phyloP scores from a whole-genome alignment of 2,113 vertebrate species.

The Pagrus major region DNA sequence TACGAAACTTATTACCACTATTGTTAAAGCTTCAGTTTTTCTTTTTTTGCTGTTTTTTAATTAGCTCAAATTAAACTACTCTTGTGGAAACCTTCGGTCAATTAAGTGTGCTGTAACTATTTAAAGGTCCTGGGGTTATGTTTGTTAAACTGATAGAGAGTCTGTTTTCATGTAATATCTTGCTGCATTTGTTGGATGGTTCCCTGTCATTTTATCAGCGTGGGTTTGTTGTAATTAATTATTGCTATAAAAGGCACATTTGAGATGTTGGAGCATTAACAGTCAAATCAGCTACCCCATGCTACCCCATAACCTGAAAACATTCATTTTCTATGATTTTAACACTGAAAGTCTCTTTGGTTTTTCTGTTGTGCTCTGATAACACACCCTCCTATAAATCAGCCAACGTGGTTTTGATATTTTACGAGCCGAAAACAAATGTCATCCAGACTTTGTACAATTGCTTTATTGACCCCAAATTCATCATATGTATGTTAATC shows the following conservation, averaged over 20 bases:
- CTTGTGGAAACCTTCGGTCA: constrained; percentile 48
- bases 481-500: constrained; percentile 16
- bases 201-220: neutral
- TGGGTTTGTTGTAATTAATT: neutral
- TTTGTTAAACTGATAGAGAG: constrained; percentile 13
- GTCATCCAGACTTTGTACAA: neutral
- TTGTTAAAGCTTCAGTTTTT: constrained; percentile 32
- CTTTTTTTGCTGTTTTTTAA: constrained; percentile 41
- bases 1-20: constrained; percentile 34
- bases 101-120: constrained; percentile 38
- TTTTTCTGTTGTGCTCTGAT: constrained; percentile 34
- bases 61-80: constrained; percentile 56
- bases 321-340: constrained; percentile 18
- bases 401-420: constrained; percentile 3
- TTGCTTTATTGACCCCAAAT: constrained; percentile 18
- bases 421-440: neutral
- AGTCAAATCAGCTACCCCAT: neutral
- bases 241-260: neutral
- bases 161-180: neutral
- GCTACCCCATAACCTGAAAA: constrained; percentile 10
- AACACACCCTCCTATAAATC: constrained; percentile 37
- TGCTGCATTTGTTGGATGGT: neutral
- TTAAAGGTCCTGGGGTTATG: constrained; percentile 20
- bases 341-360: constrained; percentile 4
- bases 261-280: neutral